Percentiles rank a stretch among this genome's conserved stretches.
phyloP scores from a whole-genome alignment of 2,113 vertebrate species.

The Hemibagrus wyckioides region DNA sequence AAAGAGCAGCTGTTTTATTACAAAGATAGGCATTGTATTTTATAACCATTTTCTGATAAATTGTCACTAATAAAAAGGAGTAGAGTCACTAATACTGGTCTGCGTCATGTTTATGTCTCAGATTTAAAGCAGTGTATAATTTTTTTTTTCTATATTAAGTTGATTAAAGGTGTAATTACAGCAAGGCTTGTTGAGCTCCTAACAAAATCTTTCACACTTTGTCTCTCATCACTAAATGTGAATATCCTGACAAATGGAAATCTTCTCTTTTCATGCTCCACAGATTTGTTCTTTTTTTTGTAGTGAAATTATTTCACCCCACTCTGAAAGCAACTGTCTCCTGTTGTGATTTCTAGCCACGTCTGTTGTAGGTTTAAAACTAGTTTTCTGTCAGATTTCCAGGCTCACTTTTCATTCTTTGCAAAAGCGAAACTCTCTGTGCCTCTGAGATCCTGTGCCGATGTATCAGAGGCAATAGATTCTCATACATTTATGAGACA shows the following conservation, averaged over 20 bases:
- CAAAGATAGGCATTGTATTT: neutral
- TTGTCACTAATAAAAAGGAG: neutral
- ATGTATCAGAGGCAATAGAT: neutral
- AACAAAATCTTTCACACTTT: neutral
- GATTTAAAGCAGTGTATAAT: neutral
- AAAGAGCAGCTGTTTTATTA: neutral
- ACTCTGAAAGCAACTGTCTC: neutral
- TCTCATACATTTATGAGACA: neutral
- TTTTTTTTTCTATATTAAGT: neutral
- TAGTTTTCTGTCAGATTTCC: constrained; percentile 5
- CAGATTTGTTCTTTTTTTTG: neutral
- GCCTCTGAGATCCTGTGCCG: neutral
- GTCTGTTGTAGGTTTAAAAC: neutral
- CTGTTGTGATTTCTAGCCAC: neutral
- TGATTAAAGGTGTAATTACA: neutral
- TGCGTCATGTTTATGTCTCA: neutral
- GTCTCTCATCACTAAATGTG: neutral
- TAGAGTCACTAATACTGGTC: neutral
- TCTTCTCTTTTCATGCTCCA: neutral
- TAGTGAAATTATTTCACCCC: neutral
- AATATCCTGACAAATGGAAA: neutral
- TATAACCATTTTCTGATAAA: neutral
- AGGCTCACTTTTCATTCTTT: neutral
- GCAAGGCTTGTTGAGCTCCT: neutral
- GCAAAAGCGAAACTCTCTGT: neutral